Evolutionary conservation across 2,888 invertebrate species (phyloP), one percentile per base, ranked within the genome.

Genomic region (Drosophila monieri): DNA sequence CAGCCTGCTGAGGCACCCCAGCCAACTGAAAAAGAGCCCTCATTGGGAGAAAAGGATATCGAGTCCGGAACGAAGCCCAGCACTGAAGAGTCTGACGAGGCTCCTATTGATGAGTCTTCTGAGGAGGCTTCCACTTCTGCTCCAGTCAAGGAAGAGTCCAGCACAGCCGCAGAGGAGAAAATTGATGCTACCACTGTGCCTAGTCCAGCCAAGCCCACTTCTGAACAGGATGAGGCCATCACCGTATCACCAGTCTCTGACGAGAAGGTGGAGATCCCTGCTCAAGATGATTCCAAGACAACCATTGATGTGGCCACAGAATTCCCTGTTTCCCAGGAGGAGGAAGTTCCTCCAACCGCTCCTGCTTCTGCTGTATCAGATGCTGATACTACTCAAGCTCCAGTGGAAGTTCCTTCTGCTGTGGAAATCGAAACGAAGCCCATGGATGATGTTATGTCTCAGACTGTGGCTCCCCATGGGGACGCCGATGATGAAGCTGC

Each of bases 391-490:
- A 60, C 61, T 46, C 65, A 39, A 27, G 56, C 66, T 46, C 35
- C 73, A 21, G 62, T 41, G 51, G 61, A 55, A 39, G 32, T 70
- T 46, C 69, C 69, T 12, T 39, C 69, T 41, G 54, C 69, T 49
- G 70, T 78, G 51, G 75, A 81, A 15, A 39, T 67, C 32, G 74
- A 74, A 6, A 64, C 52, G 5, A 76, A 79, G 44, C 86, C 86
- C 12, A 65, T 83, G 46, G 86, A 77, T 1, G 87, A 77, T 8
- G 60, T 55, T 18, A 41, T 70, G 60, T 73, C 76, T 5, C 85
- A 78, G 43, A 83, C 80, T 27, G 25, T 72, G 15, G 43, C 71
- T 39, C 76, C 84, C 25, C n/a, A 35, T 18, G 56, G 71, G 6
- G 48, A 66, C 6, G 1, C 15, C 15, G 41, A 35, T 55, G 69